Evolutionary conservation across 1,140 invertebrate species (phyloP).

Genomic region (Galleria mellonella): DNA sequence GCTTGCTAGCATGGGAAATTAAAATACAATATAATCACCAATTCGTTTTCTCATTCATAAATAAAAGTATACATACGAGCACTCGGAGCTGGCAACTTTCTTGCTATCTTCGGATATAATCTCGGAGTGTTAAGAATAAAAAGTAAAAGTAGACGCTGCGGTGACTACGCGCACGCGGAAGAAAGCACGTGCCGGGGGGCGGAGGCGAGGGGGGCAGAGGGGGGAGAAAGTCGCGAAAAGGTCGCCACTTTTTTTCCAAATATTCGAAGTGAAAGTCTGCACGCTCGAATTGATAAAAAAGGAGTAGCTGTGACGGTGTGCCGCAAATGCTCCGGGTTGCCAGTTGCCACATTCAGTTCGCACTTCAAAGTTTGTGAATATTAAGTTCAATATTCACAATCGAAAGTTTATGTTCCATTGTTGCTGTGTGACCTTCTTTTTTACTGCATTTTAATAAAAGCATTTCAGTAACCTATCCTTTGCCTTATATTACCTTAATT

Average conservation of each 20-base stretch:
- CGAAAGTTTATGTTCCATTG: too few relatives aligned
- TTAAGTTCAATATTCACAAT: too few relatives aligned
- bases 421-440: too few relatives aligned
- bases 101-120: not conserved
- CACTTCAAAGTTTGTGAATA: too few relatives aligned
- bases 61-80: too few relatives aligned
- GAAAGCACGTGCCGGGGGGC: constrained; percentile 15
- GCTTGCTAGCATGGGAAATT: not conserved
- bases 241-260: constrained; percentile 70
- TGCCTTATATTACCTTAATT: too few relatives aligned
- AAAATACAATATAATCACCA: too few relatives aligned
- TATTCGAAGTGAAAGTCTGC: constrained; percentile 67
- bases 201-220: constrained; percentile 11
- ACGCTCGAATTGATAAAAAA: constrained; percentile 51
- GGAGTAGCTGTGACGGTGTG: constrained; percentile 14
- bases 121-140: constrained; percentile 11
- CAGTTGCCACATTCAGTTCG: too few relatives aligned
- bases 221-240: constrained; percentile 65
- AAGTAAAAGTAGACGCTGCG: constrained; percentile 24
- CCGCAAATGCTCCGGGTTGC: not conserved
- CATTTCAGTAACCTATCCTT: too few relatives aligned
- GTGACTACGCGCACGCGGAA: constrained; percentile 17
- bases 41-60: too few relatives aligned
- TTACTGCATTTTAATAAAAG: too few relatives aligned
- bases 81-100: not conserved